These are phyloP conservation scores for Drosophila saltans DNA, from an alignment of 1,140 invertebrate species.

Conservation along the genomic window DNA sequence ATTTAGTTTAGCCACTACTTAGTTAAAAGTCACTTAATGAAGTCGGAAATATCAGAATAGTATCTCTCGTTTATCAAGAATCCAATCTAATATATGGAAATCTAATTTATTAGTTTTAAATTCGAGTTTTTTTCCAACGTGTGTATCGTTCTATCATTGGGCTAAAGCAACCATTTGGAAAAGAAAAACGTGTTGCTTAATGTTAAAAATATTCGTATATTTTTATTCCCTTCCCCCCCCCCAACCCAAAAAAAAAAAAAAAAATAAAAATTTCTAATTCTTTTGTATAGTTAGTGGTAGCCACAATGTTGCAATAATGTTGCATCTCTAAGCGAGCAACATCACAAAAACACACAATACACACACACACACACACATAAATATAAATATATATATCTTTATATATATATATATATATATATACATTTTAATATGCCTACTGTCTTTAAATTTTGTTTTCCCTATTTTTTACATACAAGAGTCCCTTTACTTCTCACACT, in stretches of 20 bases:
- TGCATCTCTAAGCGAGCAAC: slow-evolving; percentile 74
- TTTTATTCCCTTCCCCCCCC: background rate
- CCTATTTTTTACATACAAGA: slow-evolving; percentile 21
- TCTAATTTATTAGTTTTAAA: too few species aligned
- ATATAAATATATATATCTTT: slow-evolving; percentile 31
- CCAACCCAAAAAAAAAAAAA: background rate
- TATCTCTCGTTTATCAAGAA: background rate
- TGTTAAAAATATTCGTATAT: background rate
- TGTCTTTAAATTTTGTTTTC: slow-evolving; percentile 7
- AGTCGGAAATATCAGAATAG: background rate
- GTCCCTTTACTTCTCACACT: slow-evolving; percentile 25
- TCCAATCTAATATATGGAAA: background rate
- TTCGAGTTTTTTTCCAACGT: background rate
- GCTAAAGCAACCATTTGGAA: slow-evolving; percentile 3
- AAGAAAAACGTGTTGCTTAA: slow-evolving; percentile 7
- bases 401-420: slow-evolving; percentile 38
- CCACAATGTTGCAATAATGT: slow-evolving; percentile 76
- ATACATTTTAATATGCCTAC: slow-evolving; percentile 7
- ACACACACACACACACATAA: slow-evolving; percentile 22
- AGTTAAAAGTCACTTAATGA: background rate
- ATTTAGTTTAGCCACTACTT: background rate
- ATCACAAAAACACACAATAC: slow-evolving; percentile 59
- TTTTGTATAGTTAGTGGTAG: slow-evolving; percentile 79
- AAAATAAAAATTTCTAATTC: slow-evolving; percentile 38
- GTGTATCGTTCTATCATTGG: slow-evolving; percentile 4